phyloP scores from a whole-genome alignment of 2,113 vertebrate genomes.

The Andinoacara biseriatus region DNA sequence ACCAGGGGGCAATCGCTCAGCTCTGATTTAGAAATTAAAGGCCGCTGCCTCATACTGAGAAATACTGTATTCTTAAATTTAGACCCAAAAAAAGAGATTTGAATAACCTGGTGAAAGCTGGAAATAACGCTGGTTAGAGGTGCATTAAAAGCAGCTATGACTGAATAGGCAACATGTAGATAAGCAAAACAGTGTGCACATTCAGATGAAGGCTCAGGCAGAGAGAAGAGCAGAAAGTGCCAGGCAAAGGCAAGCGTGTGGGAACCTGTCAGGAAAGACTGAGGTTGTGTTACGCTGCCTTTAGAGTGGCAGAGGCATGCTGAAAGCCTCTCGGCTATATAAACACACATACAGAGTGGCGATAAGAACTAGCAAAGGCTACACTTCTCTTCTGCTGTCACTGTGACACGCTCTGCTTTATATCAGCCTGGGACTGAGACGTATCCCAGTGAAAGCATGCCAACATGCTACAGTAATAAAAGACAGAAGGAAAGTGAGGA shows the following conservation, averaged over 20 bases:
- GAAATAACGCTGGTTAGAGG: not conserved
- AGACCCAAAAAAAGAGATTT: not conserved
- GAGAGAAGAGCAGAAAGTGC: slow-evolving; percentile 28
- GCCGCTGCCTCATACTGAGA: not conserved
- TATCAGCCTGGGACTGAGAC: not conserved
- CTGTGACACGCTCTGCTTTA: not conserved
- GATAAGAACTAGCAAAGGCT: slow-evolving; percentile 48
- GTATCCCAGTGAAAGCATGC: not conserved
- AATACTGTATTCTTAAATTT: not conserved
- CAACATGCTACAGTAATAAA: not conserved
- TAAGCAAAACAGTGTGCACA: not conserved
- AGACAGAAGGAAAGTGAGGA: not conserved
- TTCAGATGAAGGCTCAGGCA: not conserved
- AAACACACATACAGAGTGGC: slow-evolving; percentile 55
- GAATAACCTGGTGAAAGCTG: not conserved
- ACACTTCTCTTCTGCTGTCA: slow-evolving; percentile 28
- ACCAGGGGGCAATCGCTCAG: not conserved
- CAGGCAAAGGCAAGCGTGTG: slow-evolving; percentile 55
- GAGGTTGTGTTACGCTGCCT: slow-evolving; percentile 49
- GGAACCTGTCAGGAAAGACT: slow-evolving; percentile 66
- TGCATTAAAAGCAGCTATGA: not conserved
- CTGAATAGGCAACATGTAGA: not conserved
- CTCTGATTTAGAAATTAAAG: not conserved
- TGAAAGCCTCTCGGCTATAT: slow-evolving; percentile 60
- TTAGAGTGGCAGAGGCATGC: slow-evolving; percentile 64